These are phyloP conservation scores for Lysandra bellargus DNA, from an alignment of 2,888 invertebrate genomes.

Conservation along the genomic window DNA sequence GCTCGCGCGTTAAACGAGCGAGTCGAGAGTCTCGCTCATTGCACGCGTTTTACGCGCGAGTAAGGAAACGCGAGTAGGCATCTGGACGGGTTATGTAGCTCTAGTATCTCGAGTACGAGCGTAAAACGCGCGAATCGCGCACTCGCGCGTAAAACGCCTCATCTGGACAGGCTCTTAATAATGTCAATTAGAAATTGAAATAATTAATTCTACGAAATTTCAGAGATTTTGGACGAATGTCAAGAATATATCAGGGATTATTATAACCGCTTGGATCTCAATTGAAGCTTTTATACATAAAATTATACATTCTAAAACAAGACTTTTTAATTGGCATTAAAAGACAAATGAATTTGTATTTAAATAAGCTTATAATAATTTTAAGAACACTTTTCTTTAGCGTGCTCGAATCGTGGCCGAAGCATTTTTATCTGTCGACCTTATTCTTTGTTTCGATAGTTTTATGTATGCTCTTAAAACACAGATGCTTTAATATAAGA, in stretches of 20 bases:
- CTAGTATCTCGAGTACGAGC: no score
- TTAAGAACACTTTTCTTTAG: neutral
- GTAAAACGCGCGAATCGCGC: no score
- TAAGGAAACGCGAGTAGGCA: no score
- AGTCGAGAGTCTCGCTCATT: no score
- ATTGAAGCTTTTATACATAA: slow-evolving; percentile 2
- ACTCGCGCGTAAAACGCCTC: no score
- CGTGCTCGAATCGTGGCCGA: neutral
- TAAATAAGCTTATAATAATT: neutral
- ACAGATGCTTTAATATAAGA: neutral
- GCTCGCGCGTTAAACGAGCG: no score
- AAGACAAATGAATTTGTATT: neutral
- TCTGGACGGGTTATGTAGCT: no score
- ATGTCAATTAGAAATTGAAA: neutral
- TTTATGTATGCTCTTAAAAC: neutral
- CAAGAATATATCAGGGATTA: neutral
- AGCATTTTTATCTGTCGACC: neutral
- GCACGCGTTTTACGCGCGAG: no score
- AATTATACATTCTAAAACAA: slow-evolving; percentile 2
- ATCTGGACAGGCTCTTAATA: no score
- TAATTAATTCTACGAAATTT: neutral
- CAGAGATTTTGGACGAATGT: neutral
- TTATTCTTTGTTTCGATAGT: neutral
- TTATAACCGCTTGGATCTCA: neutral
- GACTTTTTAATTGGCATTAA: neutral